Base-by-base conservation (phyloP, 2,888 invertebrate genomes). In the Nomada hirtipes region DNA sequence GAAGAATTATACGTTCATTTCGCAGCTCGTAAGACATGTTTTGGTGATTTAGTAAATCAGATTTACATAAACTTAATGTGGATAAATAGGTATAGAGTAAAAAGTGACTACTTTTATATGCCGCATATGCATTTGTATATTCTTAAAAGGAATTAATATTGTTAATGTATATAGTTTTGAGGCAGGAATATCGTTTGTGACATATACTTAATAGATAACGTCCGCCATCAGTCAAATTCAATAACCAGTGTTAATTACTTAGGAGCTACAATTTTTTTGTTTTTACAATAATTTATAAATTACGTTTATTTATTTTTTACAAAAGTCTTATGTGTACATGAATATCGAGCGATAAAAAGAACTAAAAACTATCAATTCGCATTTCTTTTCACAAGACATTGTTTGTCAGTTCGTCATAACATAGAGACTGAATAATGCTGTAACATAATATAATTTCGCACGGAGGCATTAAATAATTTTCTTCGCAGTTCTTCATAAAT, bases 301-400 rank as follows among this genome's bases (percentile, higher is more conserved):
- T 91, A 92, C 82, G 86, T 91, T 91, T 91, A 89, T 91, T 91
- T 47, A 88, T 88, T 87, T 89, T 90, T 90, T 88, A 90, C 86
- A 90, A 88, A 88, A 89, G 85, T 87, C 88, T 89, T 90, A 88
- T 80, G 86, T 86, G 82, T 91, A 90, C 86, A 90, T 89, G 81
- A 81, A 90, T 85, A 87, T 84, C 77, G 84, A 86, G 88, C 82
- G 75, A 88, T 87, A 87, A 89, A 89, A 89, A 85, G 75, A 85
- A 86, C 76, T 85, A 86, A 89, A 86, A 86, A 80, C 68, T 29
- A 72, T 69, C 64, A 60, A 70, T 83, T 75, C 69, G 36, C 57
- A 70, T 61, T 44, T 20, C 36, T 55, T 53, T 55, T 42, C 10
- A 23, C 23, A 69, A 59, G 20, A 59, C 18, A 36, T 26, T 64